Conservation (phyloP, 2,113 vertebrate genomes). For the Daubentonia madagascariensis region DNA sequence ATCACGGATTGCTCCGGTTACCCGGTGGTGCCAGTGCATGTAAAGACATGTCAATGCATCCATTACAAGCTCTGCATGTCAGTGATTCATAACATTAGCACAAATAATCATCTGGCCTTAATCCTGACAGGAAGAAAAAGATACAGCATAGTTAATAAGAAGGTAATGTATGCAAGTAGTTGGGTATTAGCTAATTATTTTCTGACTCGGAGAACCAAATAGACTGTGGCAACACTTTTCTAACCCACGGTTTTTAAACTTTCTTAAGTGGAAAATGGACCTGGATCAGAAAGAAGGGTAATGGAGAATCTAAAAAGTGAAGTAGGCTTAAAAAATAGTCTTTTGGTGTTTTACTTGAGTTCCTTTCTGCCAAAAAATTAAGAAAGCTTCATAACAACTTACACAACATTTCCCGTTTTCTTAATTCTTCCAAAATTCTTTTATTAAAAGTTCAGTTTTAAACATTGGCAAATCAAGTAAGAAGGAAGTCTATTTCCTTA, state of each 20-base stretch:
- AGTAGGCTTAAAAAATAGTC: not conserved
- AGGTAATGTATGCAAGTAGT: not conserved
- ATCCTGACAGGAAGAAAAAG: not conserved
- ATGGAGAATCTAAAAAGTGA: not conserved
- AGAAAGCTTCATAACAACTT: constrained; percentile 4
- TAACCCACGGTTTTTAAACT: not conserved
- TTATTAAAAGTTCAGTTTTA: constrained; percentile 52
- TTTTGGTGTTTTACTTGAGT: not conserved
- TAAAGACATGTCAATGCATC: not conserved
- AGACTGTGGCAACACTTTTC: not conserved
- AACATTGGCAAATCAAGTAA: constrained; percentile 53
- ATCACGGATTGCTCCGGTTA: not conserved
- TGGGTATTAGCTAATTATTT: not conserved
- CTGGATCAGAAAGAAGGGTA: not conserved
- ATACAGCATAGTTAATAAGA: not conserved
- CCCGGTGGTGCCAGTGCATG: not conserved
- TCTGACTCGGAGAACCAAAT: not conserved
- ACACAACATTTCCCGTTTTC: constrained; percentile 54
- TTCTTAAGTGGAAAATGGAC: not conserved
- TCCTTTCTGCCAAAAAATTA: constrained; percentile 50
- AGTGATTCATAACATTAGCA: not conserved
- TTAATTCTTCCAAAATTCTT: constrained; percentile 64
- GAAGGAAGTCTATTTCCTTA: constrained; percentile 61
- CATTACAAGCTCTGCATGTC: not conserved
- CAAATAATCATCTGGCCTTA: not conserved